Base-by-base conservation (phyloP, 2,113 vertebrate species). In the Salvelinus namaycush region DNA sequence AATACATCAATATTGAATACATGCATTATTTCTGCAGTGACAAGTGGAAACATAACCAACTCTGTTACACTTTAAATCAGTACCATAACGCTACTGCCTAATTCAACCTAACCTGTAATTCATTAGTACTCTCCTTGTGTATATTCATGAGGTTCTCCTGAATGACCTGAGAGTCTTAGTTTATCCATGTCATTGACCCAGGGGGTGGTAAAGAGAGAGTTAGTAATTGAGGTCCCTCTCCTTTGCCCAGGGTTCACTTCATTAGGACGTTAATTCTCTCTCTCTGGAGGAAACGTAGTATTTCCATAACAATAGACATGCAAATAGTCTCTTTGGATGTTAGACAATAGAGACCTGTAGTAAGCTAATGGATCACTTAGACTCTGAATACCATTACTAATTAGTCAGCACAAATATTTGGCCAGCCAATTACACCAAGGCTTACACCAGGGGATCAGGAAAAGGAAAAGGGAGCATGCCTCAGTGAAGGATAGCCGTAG, bases 331-430 rank as follows among this genome's bases (percentile, higher is more conserved):
- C 89, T 85, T 76, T 84, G 86, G 85, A 78, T 65, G 29, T 54
- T 24, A 80, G 74, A 94, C 90, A 95, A 96, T 90, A 81, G 76
- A 34, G 85, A 89, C 84, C 84, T 82, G 84, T 78, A 84, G 89
- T 89, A 88, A 90, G 90, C 89, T 92, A 93, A 93, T 93, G 87
- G 92, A 87, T 93, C 90, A 87, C 87, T 91, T 90, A 88, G 87
- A 88, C 85, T 89, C 86, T 94, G 90, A 95, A 94, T 92, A 85
- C 88, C 79, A 76, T 72, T 84, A 93, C 90, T 86, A 93, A 92
- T 93, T 89, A 90, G 88, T 82, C 78, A 92, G 85, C 78, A 88
- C 91, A 95, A 96, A 96, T 92, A 93, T 92, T 94, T 93, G 87
- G 86, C 76, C 88, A 90, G 84, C 75, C 86, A 91, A 89, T 89